A percentile compares a stretch with the other conserved stretches of the same genome.
phyloP scores from a whole-genome alignment of 64 coral and sea anemone genomes.

The Orbicella faveolata region DNA sequence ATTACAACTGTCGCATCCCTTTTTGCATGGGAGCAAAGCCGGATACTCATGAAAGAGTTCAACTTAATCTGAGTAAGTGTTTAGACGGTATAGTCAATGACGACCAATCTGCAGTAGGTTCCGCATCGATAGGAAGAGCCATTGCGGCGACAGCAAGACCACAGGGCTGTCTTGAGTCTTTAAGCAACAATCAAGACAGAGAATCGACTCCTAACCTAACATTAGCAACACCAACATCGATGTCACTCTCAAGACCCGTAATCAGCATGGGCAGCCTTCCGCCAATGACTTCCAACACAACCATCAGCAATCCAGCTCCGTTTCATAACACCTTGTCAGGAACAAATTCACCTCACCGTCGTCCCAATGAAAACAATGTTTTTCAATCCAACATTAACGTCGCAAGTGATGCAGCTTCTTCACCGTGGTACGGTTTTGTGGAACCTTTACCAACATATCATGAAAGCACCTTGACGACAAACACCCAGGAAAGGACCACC shows the following conservation, averaged over 20 bases:
- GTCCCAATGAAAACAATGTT: not conserved
- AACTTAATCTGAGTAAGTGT: not conserved
- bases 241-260: not conserved
- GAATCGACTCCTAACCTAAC: not conserved
- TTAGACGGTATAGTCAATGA: not conserved
- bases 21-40: slow-evolving; percentile 4
- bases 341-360: not conserved
- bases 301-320: not conserved
- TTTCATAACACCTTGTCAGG: not conserved
- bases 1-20: not conserved
- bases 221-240: not conserved
- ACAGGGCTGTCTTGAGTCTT: not conserved
- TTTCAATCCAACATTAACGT: not conserved
- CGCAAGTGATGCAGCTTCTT: not conserved
- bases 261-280: not conserved
- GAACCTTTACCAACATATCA: not conserved
- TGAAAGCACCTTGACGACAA: not conserved
- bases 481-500: too few species aligned
- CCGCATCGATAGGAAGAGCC: not conserved
- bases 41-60: not conserved
- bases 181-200: not conserved
- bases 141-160: not conserved
- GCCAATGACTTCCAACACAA: not conserved
- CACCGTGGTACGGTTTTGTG: not conserved
- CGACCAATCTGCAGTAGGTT: not conserved